Conservation (phyloP, 2,113 vertebrate genomes). For the Xyrauchen texanus region DNA sequence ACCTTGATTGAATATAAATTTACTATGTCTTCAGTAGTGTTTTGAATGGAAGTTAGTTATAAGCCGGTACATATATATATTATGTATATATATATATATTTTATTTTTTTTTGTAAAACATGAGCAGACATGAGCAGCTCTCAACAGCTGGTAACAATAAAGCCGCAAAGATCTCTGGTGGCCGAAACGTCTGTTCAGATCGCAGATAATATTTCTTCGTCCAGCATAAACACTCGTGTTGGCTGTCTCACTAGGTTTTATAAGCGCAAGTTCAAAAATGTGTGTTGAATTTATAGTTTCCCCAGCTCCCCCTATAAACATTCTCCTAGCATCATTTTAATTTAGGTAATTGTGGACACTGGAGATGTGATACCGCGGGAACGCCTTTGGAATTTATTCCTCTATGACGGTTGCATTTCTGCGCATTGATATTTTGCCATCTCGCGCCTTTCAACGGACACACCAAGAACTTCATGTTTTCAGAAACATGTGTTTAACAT, state of each 20-base stretch:
- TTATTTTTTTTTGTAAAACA: conserved; percentile 64
- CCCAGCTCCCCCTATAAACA: conserved; percentile 55
- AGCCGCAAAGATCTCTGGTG: conserved; percentile 69
- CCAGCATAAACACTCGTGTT: conserved; percentile 75
- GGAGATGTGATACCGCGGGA: conserved; percentile 29
- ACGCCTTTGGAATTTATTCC: conserved; percentile 28
- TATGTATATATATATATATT: neutral
- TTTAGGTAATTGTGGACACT: conserved; percentile 56
- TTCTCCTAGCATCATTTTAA: conserved; percentile 49
- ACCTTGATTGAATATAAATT: too few relatives aligned
- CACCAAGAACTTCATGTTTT: neutral
- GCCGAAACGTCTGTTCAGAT: conserved; percentile 59
- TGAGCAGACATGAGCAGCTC: conserved; percentile 62
- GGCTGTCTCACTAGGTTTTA: conserved; percentile 65
- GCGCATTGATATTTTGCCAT: conserved; percentile 10
- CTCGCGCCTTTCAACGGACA: conserved; percentile 1
- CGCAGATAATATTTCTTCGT: conserved; percentile 72
- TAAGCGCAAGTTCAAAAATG: conserved; percentile 64
- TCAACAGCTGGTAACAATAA: conserved; percentile 80
- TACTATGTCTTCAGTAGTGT: too few relatives aligned
- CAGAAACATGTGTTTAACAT: conserved; percentile 30
- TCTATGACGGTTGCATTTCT: conserved; percentile 1
- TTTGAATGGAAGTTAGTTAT: too few relatives aligned
- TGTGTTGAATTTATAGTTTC: conserved; percentile 51
- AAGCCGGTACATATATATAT: too few relatives aligned